Evolutionary conservation across 2,888 invertebrate species (phyloP).

Genomic region (Punctoribates punctum): DNA sequence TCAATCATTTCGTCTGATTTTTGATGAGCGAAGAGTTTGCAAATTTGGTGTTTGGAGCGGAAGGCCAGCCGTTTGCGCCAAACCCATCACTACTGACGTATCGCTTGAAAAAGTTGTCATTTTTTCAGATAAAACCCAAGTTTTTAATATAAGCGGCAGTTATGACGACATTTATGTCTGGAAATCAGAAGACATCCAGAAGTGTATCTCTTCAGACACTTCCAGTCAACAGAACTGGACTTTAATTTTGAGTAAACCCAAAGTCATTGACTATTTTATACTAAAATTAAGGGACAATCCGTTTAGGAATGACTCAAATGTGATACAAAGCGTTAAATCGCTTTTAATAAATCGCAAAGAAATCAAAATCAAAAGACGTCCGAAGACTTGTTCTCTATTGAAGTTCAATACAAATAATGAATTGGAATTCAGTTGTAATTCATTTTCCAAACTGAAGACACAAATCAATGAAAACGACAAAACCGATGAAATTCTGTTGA

Average conservation of each 20-base stretch:
- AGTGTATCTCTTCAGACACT: not conserved
- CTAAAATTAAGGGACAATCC: not conserved
- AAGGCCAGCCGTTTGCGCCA: constrained; percentile 9
- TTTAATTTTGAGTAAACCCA: not conserved
- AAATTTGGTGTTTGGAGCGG: constrained; percentile 27
- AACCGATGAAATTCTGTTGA: not conserved
- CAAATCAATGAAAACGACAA: constrained; percentile 7
- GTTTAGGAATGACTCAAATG: not conserved
- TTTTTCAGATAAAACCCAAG: not conserved
- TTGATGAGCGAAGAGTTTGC: not conserved
- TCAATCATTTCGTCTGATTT: not conserved
- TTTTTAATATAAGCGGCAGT: constrained; percentile 7
- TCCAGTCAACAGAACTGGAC: not conserved
- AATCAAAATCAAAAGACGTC: not conserved
- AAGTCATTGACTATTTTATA: constrained; percentile 7
- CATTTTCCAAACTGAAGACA: not conserved
- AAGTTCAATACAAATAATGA: constrained; percentile 18
- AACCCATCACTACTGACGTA: not conserved
- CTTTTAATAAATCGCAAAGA: not conserved
- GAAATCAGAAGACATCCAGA: not conserved
- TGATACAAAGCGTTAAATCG: not conserved
- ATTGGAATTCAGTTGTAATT: constrained; percentile 10
- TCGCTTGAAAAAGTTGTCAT: not conserved
- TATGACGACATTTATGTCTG: not conserved
- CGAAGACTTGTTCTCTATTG: not conserved